These are phyloP conservation scores for Cyprinodon diabolis DNA, from an alignment of 2,797 vertebrate genomes.

Conservation along the genomic window DNA sequence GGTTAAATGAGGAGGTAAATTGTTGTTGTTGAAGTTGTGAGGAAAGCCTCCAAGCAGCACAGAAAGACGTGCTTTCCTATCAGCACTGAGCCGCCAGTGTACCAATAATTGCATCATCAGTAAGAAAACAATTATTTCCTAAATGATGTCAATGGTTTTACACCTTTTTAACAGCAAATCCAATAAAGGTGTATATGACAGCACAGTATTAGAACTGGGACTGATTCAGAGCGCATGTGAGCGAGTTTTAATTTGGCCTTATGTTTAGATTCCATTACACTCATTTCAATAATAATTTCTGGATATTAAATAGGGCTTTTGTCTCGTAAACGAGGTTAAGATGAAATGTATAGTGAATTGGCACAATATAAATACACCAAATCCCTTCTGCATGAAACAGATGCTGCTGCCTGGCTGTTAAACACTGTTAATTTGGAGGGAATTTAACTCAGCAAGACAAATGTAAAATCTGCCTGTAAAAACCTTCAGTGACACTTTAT, in stretches of 20 bases:
- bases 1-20: no score
- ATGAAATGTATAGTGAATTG: background rate
- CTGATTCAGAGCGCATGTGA: background rate
- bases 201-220: background rate
- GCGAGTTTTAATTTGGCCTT: no score
- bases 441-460: constrained; percentile 43
- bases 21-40: background rate
- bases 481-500: constrained; percentile 44
- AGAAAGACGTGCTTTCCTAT: background rate
- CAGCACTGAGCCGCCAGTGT: background rate
- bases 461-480: constrained; percentile 39
- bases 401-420: constrained; percentile 23
- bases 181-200: background rate
- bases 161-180: background rate
- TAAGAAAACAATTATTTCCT: background rate
- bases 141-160: background rate
- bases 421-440: constrained; percentile 17
- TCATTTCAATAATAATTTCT: background rate
- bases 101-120: background rate
- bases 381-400: background rate
- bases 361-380: background rate
- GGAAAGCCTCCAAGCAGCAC: background rate
- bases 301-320: background rate
- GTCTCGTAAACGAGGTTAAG: background rate
- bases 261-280: background rate